These are phyloP conservation scores for Dascyllus trimaculatus DNA, from an alignment of 2,113 vertebrate species.

Conservation along the genomic window DNA sequence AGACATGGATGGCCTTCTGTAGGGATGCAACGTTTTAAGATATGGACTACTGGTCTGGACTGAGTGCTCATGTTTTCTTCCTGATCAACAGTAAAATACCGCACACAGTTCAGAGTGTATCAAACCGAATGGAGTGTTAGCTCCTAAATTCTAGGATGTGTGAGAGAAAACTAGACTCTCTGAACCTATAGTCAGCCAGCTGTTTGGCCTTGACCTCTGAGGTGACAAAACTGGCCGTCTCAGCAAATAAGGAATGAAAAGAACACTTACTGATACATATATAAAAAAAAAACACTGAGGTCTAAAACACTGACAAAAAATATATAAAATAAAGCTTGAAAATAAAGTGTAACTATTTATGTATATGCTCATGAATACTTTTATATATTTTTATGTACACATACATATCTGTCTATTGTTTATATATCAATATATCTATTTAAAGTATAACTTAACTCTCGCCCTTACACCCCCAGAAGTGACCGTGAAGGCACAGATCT, in stretches of 20 bases:
- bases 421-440: conserved; percentile 82
- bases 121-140: conserved; percentile 10
- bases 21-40: conserved; percentile 1
- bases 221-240: conserved; percentile 41
- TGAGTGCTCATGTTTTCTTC: conserved; percentile 22
- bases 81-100: conserved; percentile 38
- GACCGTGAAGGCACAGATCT: conserved; percentile 52
- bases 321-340: conserved; percentile 84
- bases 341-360: conserved; percentile 83
- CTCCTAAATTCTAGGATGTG: conserved; percentile 22
- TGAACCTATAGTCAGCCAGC: conserved; percentile 4
- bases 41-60: conserved; percentile 30
- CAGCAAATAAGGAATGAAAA: conserved; percentile 64
- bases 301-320: conserved; percentile 77
- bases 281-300: conserved; percentile 25
- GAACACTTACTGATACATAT: conserved; percentile 65
- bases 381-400: conserved; percentile 82
- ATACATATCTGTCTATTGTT: conserved; percentile 76
- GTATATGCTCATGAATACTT: conserved; percentile 83
- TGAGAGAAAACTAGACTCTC: background rate
- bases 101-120: background rate
- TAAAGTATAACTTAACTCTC: conserved; percentile 76
- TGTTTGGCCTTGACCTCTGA: conserved; percentile 42
- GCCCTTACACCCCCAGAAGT: conserved; percentile 45
- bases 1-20: conserved; percentile 28